A percentile compares a stretch with the other conserved stretches of the same genome.
These are phyloP conservation scores for Apamea sordens DNA, from an alignment of 2,888 invertebrate genomes.

Conservation along the genomic window DNA sequence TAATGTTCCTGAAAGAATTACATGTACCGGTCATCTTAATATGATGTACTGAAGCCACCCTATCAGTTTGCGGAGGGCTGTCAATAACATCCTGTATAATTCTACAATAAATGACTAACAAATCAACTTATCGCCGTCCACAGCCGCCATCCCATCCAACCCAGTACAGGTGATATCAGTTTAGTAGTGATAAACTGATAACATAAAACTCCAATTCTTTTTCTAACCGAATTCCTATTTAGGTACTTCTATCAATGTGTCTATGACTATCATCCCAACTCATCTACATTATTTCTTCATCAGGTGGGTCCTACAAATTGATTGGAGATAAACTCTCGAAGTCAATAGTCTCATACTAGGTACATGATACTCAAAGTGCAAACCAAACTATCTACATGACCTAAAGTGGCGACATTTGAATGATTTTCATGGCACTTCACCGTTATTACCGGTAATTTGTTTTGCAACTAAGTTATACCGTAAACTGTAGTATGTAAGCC, in stretches of 20 bases:
- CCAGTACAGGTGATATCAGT: not conserved
- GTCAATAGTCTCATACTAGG: slow-evolving; percentile 17
- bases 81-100: too few relatives aligned
- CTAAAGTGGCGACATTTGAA: slow-evolving; percentile 61
- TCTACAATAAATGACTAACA: not conserved
- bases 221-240: too few relatives aligned
- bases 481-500: slow-evolving; percentile 21
- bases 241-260: not conserved
- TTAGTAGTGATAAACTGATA: not conserved
- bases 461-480: slow-evolving; percentile 40
- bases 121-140: not conserved
- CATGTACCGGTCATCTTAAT: too few relatives aligned
- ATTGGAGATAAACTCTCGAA: not conserved
- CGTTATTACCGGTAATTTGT: slow-evolving; percentile 47
- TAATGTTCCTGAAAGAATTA: too few relatives aligned
- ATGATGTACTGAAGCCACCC: too few relatives aligned
- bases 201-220: not conserved
- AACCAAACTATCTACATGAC: slow-evolving; percentile 44
- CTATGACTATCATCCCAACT: not conserved
- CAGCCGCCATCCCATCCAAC: not conserved
- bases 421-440: slow-evolving; percentile 60
- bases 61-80: too few relatives aligned
- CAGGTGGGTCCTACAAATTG: not conserved
- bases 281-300: not conserved
- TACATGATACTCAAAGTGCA: slow-evolving; percentile 39